Evolutionary conservation across 2,113 vertebrate species (phyloP).

Genomic region (Andinoacara biseriatus): DNA sequence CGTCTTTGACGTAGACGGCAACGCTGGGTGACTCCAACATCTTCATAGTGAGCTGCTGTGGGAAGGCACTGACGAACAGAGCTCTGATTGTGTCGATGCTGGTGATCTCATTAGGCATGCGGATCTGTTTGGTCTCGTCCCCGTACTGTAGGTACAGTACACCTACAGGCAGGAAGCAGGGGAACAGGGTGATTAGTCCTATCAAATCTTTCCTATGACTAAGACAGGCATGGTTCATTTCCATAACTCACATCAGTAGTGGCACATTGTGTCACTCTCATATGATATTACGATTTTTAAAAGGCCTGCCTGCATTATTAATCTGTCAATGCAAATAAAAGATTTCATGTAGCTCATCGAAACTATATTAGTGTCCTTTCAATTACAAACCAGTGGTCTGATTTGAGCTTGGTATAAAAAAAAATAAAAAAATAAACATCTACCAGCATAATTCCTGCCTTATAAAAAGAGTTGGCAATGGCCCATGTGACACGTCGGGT

Average conservation of each 20-base stretch:
- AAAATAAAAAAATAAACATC: not conserved
- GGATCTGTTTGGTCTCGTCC: conserved; percentile 94
- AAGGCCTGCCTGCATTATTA: not conserved
- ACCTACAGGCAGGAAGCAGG: conserved; percentile 74
- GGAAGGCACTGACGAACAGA: conserved; percentile 98
- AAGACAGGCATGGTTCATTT: not conserved
- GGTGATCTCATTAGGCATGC: conserved; percentile 98
- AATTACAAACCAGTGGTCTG: not conserved
- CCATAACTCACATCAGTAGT: not conserved
- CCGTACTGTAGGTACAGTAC: conserved; percentile 96
- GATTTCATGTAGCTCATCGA: not conserved
- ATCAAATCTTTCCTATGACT: not conserved
- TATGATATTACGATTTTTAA: not conserved
- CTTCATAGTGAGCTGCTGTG: conserved; percentile 96
- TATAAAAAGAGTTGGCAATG: conserved; percentile 1
- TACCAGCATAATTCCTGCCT: not conserved
- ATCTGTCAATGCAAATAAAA: not conserved
- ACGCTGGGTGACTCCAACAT: conserved; percentile 94
- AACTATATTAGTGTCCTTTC: not conserved
- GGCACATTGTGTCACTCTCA: not conserved
- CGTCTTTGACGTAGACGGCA: conserved; percentile 96
- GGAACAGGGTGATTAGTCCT: not conserved
- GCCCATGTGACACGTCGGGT: not conserved
- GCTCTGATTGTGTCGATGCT: conserved; percentile 94
- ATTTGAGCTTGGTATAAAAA: not conserved